Evolutionary conservation across 1,140 invertebrate genomes (phyloP), one percentile per base, ranked within the genome.

Genomic region (Calliphora vicina): DNA sequence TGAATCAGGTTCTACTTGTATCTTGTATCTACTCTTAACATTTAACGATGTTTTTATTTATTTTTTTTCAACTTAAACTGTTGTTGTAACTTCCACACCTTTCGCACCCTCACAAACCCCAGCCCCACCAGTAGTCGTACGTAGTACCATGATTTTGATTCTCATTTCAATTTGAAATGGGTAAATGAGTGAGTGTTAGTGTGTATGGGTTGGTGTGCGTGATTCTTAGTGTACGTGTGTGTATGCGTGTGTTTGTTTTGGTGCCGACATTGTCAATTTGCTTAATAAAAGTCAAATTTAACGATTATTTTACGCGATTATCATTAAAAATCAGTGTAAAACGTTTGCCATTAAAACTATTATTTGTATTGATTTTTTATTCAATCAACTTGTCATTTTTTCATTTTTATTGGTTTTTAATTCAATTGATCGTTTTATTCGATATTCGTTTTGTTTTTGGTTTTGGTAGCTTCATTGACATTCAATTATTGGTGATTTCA

Each of bases 271-370:
- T 78, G 74, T 78, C 57, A 43, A 29, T 61, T 81, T 81, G 81
- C 81, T 73, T 67, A 76, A 83, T 61, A 76, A 83, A 76, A 61
- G 82, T 61, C 82, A 83, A 73, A 71, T 83, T 83, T 83, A 76
- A 83, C 61, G 82, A 83, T 83, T 78, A 50, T 83, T 83, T 83
- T 83, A 78, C 74, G 73, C 82, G 82, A 83, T 83, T 83, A 83
- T 80, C 73, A 71, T 83, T 80, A 61, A 81, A 81, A 81, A 43
- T 26, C 50, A 42, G 82, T 50, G 72, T 71, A 72, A 83, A 83
- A 78, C 50, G 82, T 50, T 57, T 61, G 42, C 72, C 43, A 83
- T 76, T 61, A 61, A 83, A 83, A 83, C 73, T 83, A 78, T 83
- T 71, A 74, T 82, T 82, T 82, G 35, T 82, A 82, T 82, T 82